Evolutionary conservation across 30 jellyfish, hydroid and myxozoan species (phyloP).

Genomic region (Sanderia malayensis): DNA sequence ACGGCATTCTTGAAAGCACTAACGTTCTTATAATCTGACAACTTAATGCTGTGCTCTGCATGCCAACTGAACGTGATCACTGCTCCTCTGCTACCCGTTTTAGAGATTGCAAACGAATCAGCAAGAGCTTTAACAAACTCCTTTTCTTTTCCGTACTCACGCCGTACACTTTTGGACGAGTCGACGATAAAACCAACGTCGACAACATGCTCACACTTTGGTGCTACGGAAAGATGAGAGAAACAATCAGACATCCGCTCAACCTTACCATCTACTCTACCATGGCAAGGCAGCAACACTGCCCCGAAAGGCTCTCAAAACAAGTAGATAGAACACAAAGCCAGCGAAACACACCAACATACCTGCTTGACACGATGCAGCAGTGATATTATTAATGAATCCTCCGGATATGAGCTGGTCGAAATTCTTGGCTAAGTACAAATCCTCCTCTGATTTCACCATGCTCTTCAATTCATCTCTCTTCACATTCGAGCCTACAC

Average conservation of each 20-base stretch:
- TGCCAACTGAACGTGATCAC: conserved; percentile 80
- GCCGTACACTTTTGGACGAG: conserved; percentile 65
- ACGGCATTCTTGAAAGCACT: conserved; percentile 77
- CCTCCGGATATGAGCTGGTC: conserved; percentile 33
- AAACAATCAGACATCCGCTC: too few relatives aligned
- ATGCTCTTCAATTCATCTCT: conserved; percentile 20
- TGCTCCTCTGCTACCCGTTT: conserved; percentile 78
- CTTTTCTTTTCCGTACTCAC: conserved; percentile 56
- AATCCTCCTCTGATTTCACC: conserved; percentile 32
- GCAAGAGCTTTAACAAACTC: conserved; percentile 69
- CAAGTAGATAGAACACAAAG: too few relatives aligned
- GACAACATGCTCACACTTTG: conserved; percentile 19
- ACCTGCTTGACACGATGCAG: conserved; percentile 58
- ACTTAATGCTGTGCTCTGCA: conserved; percentile 79
- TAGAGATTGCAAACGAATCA: conserved; percentile 59
- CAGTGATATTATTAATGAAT: conserved; percentile 14
- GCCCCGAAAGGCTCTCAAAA: too few relatives aligned
- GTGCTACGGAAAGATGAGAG: not conserved
- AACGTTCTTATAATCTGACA: conserved; percentile 43
- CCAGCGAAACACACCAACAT: too few relatives aligned
- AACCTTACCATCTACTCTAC: too few relatives aligned
- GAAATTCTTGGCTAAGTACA: conserved; percentile 36
- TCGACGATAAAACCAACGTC: conserved; percentile 68
- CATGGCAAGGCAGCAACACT: too few relatives aligned
- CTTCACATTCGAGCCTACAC: conserved; percentile 42